A percentile compares a stretch with the other conserved stretches of the same genome.
phyloP scores from a whole-genome alignment of 2,113 vertebrate genomes.

The Atractosteus spatula region DNA sequence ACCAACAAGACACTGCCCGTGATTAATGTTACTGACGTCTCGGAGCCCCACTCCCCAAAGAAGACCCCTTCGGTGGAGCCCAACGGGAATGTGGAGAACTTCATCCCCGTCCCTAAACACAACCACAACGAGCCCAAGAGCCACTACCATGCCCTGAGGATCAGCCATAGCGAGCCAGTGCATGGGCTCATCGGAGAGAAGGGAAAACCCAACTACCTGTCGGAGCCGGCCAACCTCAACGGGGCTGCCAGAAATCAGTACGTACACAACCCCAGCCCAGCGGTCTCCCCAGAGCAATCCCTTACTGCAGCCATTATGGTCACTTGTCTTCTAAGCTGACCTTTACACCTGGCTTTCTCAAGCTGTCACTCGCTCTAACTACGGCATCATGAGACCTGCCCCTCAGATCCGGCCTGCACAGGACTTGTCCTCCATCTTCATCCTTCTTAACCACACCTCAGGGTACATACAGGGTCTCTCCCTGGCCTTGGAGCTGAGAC shows the following conservation, averaged over 20 bases:
- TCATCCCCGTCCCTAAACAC: constrained; percentile 24
- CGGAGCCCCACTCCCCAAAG: constrained; percentile 32
- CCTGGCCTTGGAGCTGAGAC: too few species aligned
- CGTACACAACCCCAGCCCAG: too few species aligned
- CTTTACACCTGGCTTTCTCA: too few species aligned
- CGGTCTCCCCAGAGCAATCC: too few species aligned
- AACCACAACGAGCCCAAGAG: constrained; percentile 19
- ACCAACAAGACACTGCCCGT: constrained; percentile 35
- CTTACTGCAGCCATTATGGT: too few species aligned
- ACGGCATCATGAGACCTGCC: too few species aligned
- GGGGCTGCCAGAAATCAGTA: constrained; percentile 21
- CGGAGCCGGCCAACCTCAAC: constrained; percentile 69
- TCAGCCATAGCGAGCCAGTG: constrained; percentile 39
- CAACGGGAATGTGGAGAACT: background rate
- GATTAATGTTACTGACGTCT: constrained; percentile 36
- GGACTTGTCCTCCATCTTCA: too few species aligned
- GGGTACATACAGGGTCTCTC: too few species aligned
- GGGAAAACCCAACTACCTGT: constrained; percentile 50
- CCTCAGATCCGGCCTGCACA: too few species aligned
- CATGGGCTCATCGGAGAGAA: constrained; percentile 42
- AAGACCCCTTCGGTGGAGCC: constrained; percentile 12
- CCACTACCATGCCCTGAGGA: constrained; percentile 47
- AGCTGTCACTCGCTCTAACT: too few species aligned
- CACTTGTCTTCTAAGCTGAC: too few species aligned
- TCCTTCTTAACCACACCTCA: too few species aligned